Base-by-base conservation (phyloP, 2,113 vertebrate genomes). In the Grallaria varia region DNA sequence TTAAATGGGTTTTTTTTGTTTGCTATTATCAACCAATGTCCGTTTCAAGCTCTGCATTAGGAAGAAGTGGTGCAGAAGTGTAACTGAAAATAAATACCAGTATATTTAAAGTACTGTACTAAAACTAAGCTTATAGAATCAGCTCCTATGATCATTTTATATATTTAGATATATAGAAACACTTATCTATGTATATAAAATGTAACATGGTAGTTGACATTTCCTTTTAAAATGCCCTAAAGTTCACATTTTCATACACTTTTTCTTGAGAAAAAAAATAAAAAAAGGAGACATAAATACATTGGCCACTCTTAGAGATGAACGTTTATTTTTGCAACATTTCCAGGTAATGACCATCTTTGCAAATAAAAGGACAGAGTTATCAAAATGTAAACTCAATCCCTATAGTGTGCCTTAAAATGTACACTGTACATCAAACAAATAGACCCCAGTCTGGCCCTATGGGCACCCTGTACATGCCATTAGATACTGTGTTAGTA, bases 351-450 rank as follows among this genome's bases (percentile, higher is more conserved):
- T 89, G 62, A 90, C 89, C 94, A 95, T 95, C 94, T 97, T 96
- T 96, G 94, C 97, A 97, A 95, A 64, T 75, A 97, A 95, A 90
- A 96, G 96, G 96, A 93, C 95, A 93, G 95, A 91, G 75, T 95
- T 95, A 95, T 96, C 89, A 92, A 96, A 95, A 85, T 82, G 73
- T 96, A 94, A 96, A 95, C 90, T 97, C 96, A 91, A 97, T 95
- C 96, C 95, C 96, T 97, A 94, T 96, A 95, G 93, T 98, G 97
- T 98, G 97, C 97, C 97, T 98, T 98, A 98, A 95, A 96, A 97
- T 97, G 86, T 98, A 97, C 95, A 97, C 95, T 95, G 91, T 96
- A 94, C 96, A 97, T 97, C 97, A 95, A 95, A 96, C 91, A 95
- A 96, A 95, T 66, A 86, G 88, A 84, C 69, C 92, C 95, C 97